These are phyloP conservation scores for Dryoscopus gambensis DNA, from an alignment of 2,113 vertebrate genomes.

Conservation along the genomic window DNA sequence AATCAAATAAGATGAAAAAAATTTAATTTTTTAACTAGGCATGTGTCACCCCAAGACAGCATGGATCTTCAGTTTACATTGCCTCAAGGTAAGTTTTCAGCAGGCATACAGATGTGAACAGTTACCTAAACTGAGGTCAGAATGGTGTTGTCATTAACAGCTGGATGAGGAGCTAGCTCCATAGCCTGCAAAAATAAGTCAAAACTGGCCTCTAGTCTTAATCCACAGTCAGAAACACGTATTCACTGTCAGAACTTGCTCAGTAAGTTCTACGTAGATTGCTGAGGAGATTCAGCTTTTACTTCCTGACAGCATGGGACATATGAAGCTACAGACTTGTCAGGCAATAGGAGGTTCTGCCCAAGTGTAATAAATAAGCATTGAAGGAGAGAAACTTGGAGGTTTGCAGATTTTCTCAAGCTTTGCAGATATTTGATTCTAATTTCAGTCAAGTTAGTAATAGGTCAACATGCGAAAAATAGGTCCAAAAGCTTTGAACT, in stretches of 20 bases:
- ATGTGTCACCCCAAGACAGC: too few species aligned
- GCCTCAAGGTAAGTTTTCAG: neutral
- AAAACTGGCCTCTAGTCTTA: neutral
- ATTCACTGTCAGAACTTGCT: neutral
- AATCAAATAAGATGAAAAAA: neutral
- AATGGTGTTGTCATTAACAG: neutral
- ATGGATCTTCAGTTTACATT: neutral
- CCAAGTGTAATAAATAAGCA: neutral
- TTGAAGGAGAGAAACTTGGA: neutral
- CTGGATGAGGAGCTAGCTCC: neutral
- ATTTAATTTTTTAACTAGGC: neutral
- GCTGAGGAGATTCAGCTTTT: neutral
- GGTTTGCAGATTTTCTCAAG: neutral
- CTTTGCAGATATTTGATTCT: neutral
- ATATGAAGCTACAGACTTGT: neutral
- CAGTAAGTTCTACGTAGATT: neutral
- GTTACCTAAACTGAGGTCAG: neutral
- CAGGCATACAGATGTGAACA: rapidly evolving
- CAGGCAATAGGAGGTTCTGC: neutral
- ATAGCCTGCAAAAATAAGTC: neutral
- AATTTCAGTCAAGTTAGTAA: neutral
- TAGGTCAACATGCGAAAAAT: neutral
- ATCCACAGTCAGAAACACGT: neutral
- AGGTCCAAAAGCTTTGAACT: neutral
- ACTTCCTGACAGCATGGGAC: neutral